Base-by-base conservation (phyloP, 1,140 invertebrate species). In the Lepidotrigona ventralis region DNA sequence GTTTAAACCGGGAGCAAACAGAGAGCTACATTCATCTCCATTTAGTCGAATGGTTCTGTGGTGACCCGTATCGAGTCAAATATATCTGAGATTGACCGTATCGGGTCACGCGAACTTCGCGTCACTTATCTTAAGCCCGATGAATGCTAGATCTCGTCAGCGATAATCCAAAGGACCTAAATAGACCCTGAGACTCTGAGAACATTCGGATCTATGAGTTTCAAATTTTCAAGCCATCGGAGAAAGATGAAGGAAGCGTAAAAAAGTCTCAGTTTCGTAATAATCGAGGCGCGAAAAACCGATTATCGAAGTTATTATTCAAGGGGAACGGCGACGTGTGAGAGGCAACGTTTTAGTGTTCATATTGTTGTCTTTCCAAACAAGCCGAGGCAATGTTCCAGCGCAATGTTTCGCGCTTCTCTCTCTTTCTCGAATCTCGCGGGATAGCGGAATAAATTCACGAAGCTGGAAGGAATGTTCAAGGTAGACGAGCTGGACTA, bases 351-450 rank as follows among this genome's bases (percentile, higher is more conserved):
- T 54, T 63, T 73, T 17, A 51, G 11, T 29, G 56, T 72, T 73
- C 26, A 33, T 29, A 73, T 54, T 80, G 29, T 73, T 80, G 46
- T 74, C 70, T 80, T 80, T 60, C 11, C 53, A 63, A 80, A 64
- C 70, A 80, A 54, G 58, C 6, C 9, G 6, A 14, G 26, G 26
- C 29, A 64, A 3, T 29, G 53, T 33, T 69, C 51, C 46, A 29
- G n/a, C n/a, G n/a, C 33, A 33, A 1, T 21, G 51, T 15, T 19
- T 53, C 26, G 1, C 29, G 11, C 9, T 68, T 39, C 56, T 21
- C 39, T 12, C 17, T 17, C 6, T 15, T 23, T 73, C 51, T 39
- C 19, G 29, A 26, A 66, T 56, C 63, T 54, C 69, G 19, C 12
- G 8, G 23, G 54, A 39, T 33, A n/a, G 33, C 1, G n/a, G 19